Base-by-base conservation (phyloP, 2,888 invertebrate species). In the Pyralis farinalis region DNA sequence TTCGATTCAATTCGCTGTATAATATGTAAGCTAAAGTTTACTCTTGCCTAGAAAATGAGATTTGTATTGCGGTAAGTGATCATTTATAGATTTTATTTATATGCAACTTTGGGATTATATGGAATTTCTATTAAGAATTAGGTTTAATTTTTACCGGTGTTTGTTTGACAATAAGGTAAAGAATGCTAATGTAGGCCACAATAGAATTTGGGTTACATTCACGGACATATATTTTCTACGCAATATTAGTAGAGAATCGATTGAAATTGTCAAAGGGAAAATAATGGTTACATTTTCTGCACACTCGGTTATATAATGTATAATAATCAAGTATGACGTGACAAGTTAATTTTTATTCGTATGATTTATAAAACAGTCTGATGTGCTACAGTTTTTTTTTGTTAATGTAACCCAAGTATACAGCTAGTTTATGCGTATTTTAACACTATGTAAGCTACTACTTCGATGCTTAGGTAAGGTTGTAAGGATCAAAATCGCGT, bases 1-100 rank as follows among this genome's bases (percentile, higher is more conserved):
- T 12, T 12, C 31, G 12, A 12, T 31, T 31, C 12, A 31, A 7
- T 93, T 54, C 94, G 95, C 63, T 35, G 16, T 28, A 16, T 36
- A 25, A n/a, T n/a, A 25, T 25, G 9, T 37, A 29, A 30, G 36
- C 29, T 37, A 37, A 37, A 25, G 8, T 16, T 25, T 25, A 25
- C 29, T 37, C 36, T 36, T 29, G 36, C 36, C 28, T 36, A 36
- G 16, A 25, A 25, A 3, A 5, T n/a, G 25, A 36, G 12, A 36
- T 36, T 37, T 29, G 29, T 29, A 27, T 35, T 35, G 34, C 27
- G 7, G 16, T n/a, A 25, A 25, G 25, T n/a, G n/a, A 25, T 25
- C 4, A 6, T 35, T 28, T 30, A 20, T 29, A 20, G 11, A 37
- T 12, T 37, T 16, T 37, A 29, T 37, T 25, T 29, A 37, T 37